phyloP scores from a whole-genome alignment of 2,113 vertebrate species.

The Burhinus bistriatus region DNA sequence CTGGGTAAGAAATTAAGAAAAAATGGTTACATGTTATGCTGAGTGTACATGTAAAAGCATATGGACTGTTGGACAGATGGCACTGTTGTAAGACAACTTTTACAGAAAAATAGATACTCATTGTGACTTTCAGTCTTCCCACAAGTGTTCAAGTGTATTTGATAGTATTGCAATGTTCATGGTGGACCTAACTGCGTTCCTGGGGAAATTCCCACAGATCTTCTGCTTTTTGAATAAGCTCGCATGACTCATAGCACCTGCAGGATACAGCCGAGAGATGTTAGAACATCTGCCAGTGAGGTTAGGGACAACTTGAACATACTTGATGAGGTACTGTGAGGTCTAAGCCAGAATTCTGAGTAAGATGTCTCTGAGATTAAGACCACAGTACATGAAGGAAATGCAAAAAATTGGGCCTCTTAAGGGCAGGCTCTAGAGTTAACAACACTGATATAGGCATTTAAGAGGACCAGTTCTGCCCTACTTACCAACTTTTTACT shows the following conservation, averaged over 20 bases:
- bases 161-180: not conserved
- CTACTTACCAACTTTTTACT: not conserved
- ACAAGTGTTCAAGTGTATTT: not conserved
- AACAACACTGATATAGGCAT: not conserved
- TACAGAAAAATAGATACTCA: not conserved
- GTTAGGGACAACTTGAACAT: not conserved
- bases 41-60: not conserved
- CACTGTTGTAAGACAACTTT: not conserved
- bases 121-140: not conserved
- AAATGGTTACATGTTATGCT: rapidly evolving
- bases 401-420: not conserved
- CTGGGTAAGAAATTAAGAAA: not conserved
- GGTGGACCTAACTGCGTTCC: not conserved
- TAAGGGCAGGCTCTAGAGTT: not conserved
- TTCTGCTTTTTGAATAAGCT: not conserved
- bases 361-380: not conserved
- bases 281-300: not conserved
- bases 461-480: not conserved
- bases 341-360: not conserved
- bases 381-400: not conserved
- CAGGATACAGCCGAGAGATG: not conserved
- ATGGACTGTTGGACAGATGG: not conserved
- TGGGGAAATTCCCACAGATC: not conserved
- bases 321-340: not conserved
- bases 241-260: not conserved